Evolutionary conservation across 2,113 vertebrate genomes (phyloP).

Genomic region (Pycnonotus jocosus): DNA sequence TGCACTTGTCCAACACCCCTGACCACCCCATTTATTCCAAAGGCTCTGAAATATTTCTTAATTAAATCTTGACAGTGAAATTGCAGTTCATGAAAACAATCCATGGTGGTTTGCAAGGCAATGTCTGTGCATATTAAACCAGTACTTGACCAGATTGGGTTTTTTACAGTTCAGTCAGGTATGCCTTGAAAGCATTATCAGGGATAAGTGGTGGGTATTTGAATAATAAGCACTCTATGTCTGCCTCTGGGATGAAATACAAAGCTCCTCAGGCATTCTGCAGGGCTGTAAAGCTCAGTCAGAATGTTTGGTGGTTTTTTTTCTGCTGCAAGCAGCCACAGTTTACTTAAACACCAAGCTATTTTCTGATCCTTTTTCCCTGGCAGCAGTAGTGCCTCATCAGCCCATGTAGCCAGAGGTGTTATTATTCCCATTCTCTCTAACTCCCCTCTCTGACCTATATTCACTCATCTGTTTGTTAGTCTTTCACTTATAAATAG

Average conservation of each 20-base stretch:
- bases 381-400: not conserved
- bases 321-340: not conserved
- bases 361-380: not conserved
- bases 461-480: constrained; percentile 6
- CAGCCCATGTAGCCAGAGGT: not conserved
- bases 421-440: not conserved
- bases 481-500: constrained; percentile 25
- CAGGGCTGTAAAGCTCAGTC: not conserved
- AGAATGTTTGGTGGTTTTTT: not conserved
- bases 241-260: not conserved
- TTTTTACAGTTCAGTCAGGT: constrained; percentile 34
- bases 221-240: not conserved
- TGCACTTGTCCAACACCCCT: not conserved
- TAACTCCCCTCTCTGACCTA: not conserved
- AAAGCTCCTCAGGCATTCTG: not conserved
- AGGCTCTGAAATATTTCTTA: not conserved
- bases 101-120: not conserved
- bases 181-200: not conserved
- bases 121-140: not conserved
- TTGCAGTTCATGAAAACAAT: not conserved
- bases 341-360: not conserved
- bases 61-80: not conserved
- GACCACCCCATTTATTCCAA: not conserved
- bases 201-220: constrained; percentile 9
- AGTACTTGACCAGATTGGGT: not conserved